Evolutionary conservation across 2,797 vertebrate species (phyloP).

Genomic region (Cirrhinus molitorella): DNA sequence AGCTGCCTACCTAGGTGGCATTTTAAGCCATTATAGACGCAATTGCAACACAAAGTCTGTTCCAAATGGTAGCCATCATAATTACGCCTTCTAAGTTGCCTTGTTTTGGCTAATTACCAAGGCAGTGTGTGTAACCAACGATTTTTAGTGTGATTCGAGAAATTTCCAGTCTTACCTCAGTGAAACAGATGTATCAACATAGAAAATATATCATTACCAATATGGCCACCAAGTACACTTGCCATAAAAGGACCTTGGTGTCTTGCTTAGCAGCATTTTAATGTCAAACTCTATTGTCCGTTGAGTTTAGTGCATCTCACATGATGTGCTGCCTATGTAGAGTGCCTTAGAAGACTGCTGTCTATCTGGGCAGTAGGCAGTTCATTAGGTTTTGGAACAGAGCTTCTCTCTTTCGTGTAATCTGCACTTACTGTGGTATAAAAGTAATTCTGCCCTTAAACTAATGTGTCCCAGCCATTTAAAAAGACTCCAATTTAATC

Average conservation of each 20-base stretch:
- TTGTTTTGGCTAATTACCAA: not conserved
- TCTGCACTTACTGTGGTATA: slow-evolving; percentile 20
- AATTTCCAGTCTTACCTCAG: not conserved
- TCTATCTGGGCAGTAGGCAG: not conserved
- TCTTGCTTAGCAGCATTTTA: not conserved
- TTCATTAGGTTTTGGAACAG: not conserved
- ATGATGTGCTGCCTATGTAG: not conserved
- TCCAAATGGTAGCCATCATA: not conserved
- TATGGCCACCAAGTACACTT: not conserved
- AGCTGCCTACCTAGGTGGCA: not conserved
- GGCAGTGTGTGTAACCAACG: not conserved
- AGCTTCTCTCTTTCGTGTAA: slow-evolving; percentile 15
- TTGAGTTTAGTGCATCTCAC: not conserved
- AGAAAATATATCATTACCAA: not conserved
- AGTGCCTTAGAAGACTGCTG: not conserved
- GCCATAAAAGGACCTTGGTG: not conserved
- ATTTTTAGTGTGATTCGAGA: not conserved
- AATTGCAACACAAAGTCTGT: not conserved
- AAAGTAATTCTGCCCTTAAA: slow-evolving; percentile 42
- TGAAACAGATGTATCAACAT: not conserved
- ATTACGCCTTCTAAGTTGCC: not conserved
- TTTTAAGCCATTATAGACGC: not conserved
- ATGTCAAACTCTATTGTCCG: not conserved
- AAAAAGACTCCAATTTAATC: slow-evolving; percentile 46
- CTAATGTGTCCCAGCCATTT: slow-evolving; percentile 27